Evolutionary conservation across 2,888 invertebrate species (phyloP).

Genomic region (Rotaria socialis): DNA sequence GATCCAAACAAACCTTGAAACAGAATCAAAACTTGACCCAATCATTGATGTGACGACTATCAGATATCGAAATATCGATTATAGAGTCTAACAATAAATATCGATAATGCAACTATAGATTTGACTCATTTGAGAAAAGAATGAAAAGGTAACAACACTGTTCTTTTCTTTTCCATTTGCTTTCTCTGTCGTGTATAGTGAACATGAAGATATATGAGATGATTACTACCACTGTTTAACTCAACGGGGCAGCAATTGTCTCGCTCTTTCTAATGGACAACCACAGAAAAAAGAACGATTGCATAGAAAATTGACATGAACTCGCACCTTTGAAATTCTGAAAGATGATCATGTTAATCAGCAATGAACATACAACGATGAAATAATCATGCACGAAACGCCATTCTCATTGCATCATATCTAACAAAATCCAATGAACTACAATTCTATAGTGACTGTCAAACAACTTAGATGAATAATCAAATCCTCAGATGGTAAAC

Average conservation of each 20-base stretch:
- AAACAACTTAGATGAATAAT: not conserved
- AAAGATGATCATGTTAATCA: not conserved
- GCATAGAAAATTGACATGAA: not conserved
- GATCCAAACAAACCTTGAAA: not conserved
- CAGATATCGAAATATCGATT: not conserved
- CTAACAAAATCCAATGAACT: not conserved
- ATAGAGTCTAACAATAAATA: not conserved
- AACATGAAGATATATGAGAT: not conserved
- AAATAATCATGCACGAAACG: not conserved
- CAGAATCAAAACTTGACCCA: not conserved
- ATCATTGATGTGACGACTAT: not conserved
- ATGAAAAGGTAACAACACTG: not conserved
- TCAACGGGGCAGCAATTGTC: not conserved
- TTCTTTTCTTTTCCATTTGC: not conserved
- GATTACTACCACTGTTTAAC: not conserved
- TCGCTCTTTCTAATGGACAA: not conserved
- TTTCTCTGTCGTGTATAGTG: not conserved
- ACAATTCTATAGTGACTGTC: not conserved
- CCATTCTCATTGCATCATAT: not conserved
- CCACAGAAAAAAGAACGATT: too few relatives aligned
- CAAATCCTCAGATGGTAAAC: not conserved
- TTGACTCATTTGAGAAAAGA: not conserved
- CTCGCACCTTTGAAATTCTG: not conserved
- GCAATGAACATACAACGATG: not conserved
- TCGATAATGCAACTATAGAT: not conserved